Base-by-base conservation (phyloP, 2,797 vertebrate genomes). In the Propithecus deckenii region DNA sequence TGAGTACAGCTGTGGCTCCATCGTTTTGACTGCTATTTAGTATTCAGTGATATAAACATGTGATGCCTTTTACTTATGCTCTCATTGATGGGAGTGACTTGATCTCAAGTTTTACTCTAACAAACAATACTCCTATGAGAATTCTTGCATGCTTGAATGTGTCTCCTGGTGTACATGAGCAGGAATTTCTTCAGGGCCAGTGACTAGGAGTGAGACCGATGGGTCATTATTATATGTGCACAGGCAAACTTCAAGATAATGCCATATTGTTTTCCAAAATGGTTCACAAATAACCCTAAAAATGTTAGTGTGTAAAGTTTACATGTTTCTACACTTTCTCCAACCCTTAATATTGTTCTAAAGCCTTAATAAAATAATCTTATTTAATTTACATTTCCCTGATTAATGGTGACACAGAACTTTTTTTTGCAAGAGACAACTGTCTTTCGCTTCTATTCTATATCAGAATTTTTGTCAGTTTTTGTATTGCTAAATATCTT, bases 111-210 rank as follows among this genome's bases (percentile, higher is more conserved):
- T 96, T 83, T 76, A 3, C 15, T 81, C 72, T 85, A 85, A 71
- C 2, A 67, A 81, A n/a, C 14, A 32, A 20, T 79, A 46, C 17
- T 25, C 1, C 15, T 57, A 28, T 72, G 81, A 75, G 86, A 85
- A 91, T 71, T 69, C 5, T 38, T 85, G 5, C 84, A 20, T 57
- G 7, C 4, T 38, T 85, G 7, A 90, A 13, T 50, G 7, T 85
- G 17, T 86, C 12, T 92, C 50, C 71, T 75, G 50, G 23, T 72
- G 28, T 4, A n/a, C 55, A 41, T 38, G 46, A 72, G n/a, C 17
- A 88, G 94, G n/a, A 87, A 91, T 86, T 89, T 85, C 17, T 85
- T 94, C n/a, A 88, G 61, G 83, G 11, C 7, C 30, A 86, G 7
- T 52, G n/a, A 55, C 12, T 48, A 81, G 41, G 3, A 28, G 4